These are phyloP conservation scores for Amitus sp. DNA, from an alignment of 2,888 invertebrate genomes.

Conservation along the genomic window DNA sequence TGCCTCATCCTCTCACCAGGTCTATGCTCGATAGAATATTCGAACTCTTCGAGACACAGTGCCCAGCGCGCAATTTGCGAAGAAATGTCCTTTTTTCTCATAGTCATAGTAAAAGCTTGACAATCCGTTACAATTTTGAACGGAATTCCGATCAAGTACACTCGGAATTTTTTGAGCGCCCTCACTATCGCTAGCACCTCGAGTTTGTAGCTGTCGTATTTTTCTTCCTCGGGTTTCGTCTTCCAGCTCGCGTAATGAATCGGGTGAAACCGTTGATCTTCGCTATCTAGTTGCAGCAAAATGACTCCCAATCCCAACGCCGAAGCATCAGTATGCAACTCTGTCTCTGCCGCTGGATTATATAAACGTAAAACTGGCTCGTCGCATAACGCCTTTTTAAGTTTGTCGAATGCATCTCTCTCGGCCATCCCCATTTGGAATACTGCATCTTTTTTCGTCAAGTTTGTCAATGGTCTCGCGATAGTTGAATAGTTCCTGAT, in stretches of 20 bases:
- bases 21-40: neutral
- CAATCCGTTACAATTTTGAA: constrained; percentile 45
- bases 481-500: constrained; percentile 44
- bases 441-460: constrained; percentile 14
- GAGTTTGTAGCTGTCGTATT: constrained; percentile 41
- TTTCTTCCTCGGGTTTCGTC: constrained; percentile 36
- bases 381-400: neutral
- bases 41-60: constrained; percentile 8
- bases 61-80: constrained; percentile 42
- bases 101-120: constrained; percentile 25
- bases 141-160: constrained; percentile 41
- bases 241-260: constrained; percentile 45
- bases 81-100: constrained; percentile 39
- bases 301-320: constrained; percentile 37
- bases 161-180: constrained; percentile 40
- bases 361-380: constrained; percentile 29
- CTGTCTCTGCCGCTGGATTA: constrained; percentile 22
- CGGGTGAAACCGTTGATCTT: constrained; percentile 37
- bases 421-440: constrained; percentile 25
- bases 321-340: constrained; percentile 37
- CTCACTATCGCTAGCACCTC: constrained; percentile 43
- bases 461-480: constrained; percentile 25
- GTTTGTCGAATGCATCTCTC: neutral
- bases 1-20: constrained; percentile 23
- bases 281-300: constrained; percentile 29